phyloP scores from a whole-genome alignment of 2,113 vertebrate genomes.

The Dryoscopus gambensis region DNA sequence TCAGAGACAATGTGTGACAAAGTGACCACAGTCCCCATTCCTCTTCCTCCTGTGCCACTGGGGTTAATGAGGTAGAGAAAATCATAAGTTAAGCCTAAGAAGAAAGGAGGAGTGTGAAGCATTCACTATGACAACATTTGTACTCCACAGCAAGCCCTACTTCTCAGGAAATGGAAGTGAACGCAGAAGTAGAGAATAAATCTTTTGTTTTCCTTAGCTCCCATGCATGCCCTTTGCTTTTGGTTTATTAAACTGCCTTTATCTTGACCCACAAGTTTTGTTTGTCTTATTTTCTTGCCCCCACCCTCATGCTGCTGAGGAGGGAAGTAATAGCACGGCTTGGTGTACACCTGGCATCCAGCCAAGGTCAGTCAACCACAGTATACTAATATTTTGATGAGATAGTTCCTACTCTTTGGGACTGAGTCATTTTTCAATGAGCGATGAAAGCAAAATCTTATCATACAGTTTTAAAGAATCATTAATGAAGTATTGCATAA shows the following conservation, averaged over 20 bases:
- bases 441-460: neutral
- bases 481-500: neutral
- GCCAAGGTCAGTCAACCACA: neutral
- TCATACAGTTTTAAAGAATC: neutral
- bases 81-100: neutral
- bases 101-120: neutral
- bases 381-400: neutral
- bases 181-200: neutral
- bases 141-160: neutral
- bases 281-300: accelerated
- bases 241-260: neutral
- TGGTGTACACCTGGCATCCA: neutral
- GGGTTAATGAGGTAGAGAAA: neutral
- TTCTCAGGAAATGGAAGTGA: neutral
- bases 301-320: neutral
- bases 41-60: neutral
- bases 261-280: neutral
- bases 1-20: neutral
- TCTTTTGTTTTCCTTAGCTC: neutral
- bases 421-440: neutral
- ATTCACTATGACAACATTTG: neutral
- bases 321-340: neutral
- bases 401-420: neutral
- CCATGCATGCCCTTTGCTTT: neutral
- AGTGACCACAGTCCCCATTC: neutral